Evolutionary conservation across 1,140 invertebrate species (phyloP).

Genomic region (Neodiprion fabricii): DNA sequence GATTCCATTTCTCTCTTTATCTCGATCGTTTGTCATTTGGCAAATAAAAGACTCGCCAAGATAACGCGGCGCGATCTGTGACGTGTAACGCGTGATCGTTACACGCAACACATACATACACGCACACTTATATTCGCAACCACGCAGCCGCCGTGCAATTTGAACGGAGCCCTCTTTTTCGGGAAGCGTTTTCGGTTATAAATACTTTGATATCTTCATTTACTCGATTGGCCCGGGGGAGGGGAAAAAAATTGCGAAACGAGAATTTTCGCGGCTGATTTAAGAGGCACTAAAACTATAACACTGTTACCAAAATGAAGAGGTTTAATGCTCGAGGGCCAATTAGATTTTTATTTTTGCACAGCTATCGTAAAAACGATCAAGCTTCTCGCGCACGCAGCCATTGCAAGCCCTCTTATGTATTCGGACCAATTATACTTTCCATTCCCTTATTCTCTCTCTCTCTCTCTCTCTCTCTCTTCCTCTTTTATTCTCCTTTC

Average conservation of each 20-base stretch:
- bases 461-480: no score
- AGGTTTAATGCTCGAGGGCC: constrained; percentile 47
- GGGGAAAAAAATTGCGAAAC: not conserved
- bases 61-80: no score
- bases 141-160: no score
- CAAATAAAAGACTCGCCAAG: no score
- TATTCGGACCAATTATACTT: not conserved
- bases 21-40: no score
- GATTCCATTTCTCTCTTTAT: no score
- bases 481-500: not conserved
- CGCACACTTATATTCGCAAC: no score
- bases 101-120: no score
- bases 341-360: constrained; percentile 42
- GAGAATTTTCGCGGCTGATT: constrained; percentile 4
- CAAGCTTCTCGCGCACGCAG: constrained; percentile 42
- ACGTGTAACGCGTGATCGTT: no score
- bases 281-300: constrained; percentile 48
- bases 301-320: constrained; percentile 56
- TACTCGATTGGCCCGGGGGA: not conserved
- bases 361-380: constrained; percentile 24
- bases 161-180: not conserved
- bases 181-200: not conserved
- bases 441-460: no score
- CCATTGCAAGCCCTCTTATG: not conserved
- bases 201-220: constrained; percentile 3